Base-by-base conservation (phyloP, 2,797 vertebrate species). In the Cirrhinus mrigala region DNA sequence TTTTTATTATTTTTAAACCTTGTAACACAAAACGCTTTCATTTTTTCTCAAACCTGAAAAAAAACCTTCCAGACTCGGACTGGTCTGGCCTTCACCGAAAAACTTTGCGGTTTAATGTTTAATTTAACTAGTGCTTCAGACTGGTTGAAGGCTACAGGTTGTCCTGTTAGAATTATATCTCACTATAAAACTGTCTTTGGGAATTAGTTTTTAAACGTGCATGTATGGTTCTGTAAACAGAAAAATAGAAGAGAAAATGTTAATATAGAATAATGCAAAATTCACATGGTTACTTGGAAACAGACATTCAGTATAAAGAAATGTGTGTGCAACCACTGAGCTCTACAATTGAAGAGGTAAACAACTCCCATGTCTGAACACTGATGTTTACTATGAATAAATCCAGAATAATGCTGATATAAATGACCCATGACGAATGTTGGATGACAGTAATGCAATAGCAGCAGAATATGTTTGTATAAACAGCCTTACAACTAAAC, bases 401-500 rank as follows among this genome's bases (percentile, higher is more conserved):
- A 62, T 20, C 18, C 22, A 79, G 76, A 79, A 27, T 79, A 62
- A 79, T 75, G 50, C 50, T 54, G 27, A 54, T 75, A 54, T 29
- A 75, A 54, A 75, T 33, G 48, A 54, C 27, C 73, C 46, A 22
- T 44, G 33, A 60, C 15, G 22, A 56, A 76, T 76, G 74, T 9
- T 56, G 74, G 33, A 62, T 44, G 54, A 60, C 76, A 60, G 76
- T 24, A 24, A 78, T 78, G 76, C 76, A 60, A 44, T 44, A 44
- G 22, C 75, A 78, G 54, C 75, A 58, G 75, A 44, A 78, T 62
- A 18, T 18, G 76, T 62, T 27, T 62, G 37, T 11, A 27, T 78
- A 78, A 62, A 78, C 76, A 78, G n/a, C 22, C 56, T 78, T 78
- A 60, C 75, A 60, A 40, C 22, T 78, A 60, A 78, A 78, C 14